Evolutionary conservation across 2,113 vertebrate genomes (phyloP).

Genomic region (Proteles cristata): DNA sequence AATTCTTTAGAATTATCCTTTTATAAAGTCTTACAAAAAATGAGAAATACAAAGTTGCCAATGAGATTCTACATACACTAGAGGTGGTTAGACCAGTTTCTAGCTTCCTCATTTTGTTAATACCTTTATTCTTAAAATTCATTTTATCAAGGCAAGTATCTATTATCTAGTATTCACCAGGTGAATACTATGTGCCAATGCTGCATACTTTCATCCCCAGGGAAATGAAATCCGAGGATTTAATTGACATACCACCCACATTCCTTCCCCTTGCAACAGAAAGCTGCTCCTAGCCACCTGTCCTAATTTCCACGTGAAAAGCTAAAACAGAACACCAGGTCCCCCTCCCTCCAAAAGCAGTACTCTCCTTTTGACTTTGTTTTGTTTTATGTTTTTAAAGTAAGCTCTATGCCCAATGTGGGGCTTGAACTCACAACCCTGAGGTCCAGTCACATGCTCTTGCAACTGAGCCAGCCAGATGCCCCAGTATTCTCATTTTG

Average conservation of each 20-base stretch:
- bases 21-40: slow-evolving; percentile 33
- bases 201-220: not conserved
- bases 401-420: not conserved
- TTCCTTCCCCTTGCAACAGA: not conserved
- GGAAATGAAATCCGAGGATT: not conserved
- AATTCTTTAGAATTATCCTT: slow-evolving; percentile 12
- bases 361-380: not conserved
- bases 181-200: not conserved
- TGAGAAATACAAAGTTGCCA: slow-evolving; percentile 12
- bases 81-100: slow-evolving; percentile 15
- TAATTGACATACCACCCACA: not conserved
- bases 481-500: not conserved
- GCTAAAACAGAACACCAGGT: not conserved
- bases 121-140: not conserved
- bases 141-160: not conserved
- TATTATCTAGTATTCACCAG: not conserved
- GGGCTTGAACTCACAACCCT: not conserved
- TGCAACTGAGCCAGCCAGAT: not conserved
- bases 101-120: not conserved
- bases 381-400: not conserved
- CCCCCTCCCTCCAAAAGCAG: not conserved
- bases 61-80: not conserved
- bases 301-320: not conserved
- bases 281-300: not conserved
- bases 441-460: not conserved